These are phyloP conservation scores for Lochmaea crataegi DNA, from an alignment of 2,888 invertebrate species.

Conservation along the genomic window DNA sequence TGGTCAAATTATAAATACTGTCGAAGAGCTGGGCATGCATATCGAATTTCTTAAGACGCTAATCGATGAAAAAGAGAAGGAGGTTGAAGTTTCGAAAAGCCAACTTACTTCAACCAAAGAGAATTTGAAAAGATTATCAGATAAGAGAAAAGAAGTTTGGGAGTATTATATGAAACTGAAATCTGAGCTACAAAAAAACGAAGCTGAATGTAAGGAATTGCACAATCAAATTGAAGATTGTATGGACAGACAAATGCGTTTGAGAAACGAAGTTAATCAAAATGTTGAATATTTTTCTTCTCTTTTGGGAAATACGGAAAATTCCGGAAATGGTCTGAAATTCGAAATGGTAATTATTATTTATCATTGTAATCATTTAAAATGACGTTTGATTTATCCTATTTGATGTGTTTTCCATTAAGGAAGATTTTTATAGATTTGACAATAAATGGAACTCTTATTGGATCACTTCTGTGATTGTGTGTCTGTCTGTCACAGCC, in stretches of 20 bases:
- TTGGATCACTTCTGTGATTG: no score
- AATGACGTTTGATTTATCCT: no score
- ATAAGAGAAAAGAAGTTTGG: slow-evolving; percentile 54
- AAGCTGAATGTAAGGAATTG: slow-evolving; percentile 56
- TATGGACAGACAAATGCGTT: slow-evolving; percentile 51
- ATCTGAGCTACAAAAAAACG: slow-evolving; percentile 51
- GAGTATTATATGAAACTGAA: slow-evolving; percentile 57
- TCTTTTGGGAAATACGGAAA: slow-evolving; percentile 47
- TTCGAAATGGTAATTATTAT: slow-evolving; percentile 48
- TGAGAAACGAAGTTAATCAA: slow-evolving; percentile 53
- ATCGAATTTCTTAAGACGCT: slow-evolving; percentile 55
- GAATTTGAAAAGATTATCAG: slow-evolving; percentile 55
- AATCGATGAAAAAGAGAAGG: slow-evolving; percentile 56
- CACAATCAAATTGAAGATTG: slow-evolving; percentile 58
- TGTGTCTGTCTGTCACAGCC: no score
- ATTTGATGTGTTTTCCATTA: no score
- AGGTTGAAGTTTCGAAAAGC: slow-evolving; percentile 53
- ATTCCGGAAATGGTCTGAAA: slow-evolving; percentile 29
- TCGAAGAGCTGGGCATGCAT: slow-evolving; percentile 59
- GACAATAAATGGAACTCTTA: no score
- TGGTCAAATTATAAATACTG: slow-evolving; percentile 55
- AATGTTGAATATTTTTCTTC: slow-evolving; percentile 52
- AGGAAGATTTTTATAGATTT: no score
- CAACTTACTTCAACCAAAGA: slow-evolving; percentile 52
- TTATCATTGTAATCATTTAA: neutral